Base-by-base conservation (phyloP, 2,888 invertebrate species). In the Bhutanitis thaidina region DNA sequence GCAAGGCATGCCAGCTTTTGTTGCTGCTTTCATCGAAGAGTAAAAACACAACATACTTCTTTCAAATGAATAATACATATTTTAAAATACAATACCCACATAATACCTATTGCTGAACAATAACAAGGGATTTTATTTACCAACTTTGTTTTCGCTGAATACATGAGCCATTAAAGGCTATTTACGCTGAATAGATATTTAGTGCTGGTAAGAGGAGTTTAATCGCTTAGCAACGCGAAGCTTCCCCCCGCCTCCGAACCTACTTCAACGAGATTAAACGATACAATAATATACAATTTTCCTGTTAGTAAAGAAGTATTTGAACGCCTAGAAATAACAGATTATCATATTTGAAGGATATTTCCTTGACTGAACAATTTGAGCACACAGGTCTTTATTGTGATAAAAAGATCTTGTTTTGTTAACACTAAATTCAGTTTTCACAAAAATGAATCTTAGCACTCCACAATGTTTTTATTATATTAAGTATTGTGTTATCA, bases 201-300 rank as follows among this genome's bases (percentile, higher is more conserved):
- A 45, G 45, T 52, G 38, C 10, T 29, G 14, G 53, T 38, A 62
- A 69, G 72, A 69, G 67, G 67, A 75, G 74, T 74, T 73, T 76
- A 77, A 79, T 77, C 79, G 71, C 71, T 62, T 61, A 62, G 71
- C 73, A 74, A 73, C 74, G 62, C 32, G 46, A 49, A 16, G 54
- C 47, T 32, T 39, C 53, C 34, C 45, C 57, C 59, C 52, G 46
- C 57, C 59, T 56, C 52, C 53, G 54, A 58, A 51, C 54, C 62
- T 64, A 49, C 54, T 55, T 39, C 62, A 64, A 66, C 62, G 66
- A 70, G 79, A 77, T 78, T 73, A 76, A 76, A 70, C 62, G 70
- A 60, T 69, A 69, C 36, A 20, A 46, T 37, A 45, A 46, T 51
- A 46, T 32, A 51, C 45, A 45, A 36, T 51, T 50, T 50, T 43